Evolutionary conservation across 2,888 invertebrate genomes (phyloP), one percentile per base, ranked within the genome.

Genomic region (Ochropacha duplaris): DNA sequence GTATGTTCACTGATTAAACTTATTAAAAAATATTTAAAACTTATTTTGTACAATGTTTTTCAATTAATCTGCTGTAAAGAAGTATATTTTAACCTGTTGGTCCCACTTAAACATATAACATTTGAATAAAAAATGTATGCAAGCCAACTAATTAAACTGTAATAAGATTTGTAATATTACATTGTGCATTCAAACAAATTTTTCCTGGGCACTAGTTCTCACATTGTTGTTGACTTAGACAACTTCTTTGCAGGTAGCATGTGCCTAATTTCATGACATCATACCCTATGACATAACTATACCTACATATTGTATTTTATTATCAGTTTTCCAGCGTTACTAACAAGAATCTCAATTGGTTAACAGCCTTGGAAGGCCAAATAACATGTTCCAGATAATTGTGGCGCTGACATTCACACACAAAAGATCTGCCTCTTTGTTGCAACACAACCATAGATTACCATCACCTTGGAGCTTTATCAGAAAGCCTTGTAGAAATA

Each of bases 341-440:
- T 57, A 58, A 55, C 64, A 59, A 44, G 44, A 44, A 44, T 19
- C 44, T 63, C 59, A 59, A 59, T 19, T 55, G 57, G 66, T 59
- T 66, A 78, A 78, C 71, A 71, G 72, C 63, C 61, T 56, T 54
- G 57, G 78, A 79, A 80, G 80, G 80, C 66, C 73, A 64, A 66
- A 72, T 72, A 66, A 68, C 68, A 65, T 57, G 49, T 31, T 61
- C 61, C 44, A 57, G 64, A 66, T 72, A 76, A 70, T 69, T 58
- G 60, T n/a, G 26, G 57, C 67, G 61, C 55, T 59, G 67, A 68
- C 71, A 73, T 75, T 76, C 72, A 75, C 68, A 74, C 64, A 59
- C 62, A 56, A 59, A 44, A 44, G 44, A 44, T 19, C 44, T 44
- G 19, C 50, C 49, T 65, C 62, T 62, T 71, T 70, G 62, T 72